phyloP scores from a whole-genome alignment of 2,797 vertebrate species.

The Natrix natrix region DNA sequence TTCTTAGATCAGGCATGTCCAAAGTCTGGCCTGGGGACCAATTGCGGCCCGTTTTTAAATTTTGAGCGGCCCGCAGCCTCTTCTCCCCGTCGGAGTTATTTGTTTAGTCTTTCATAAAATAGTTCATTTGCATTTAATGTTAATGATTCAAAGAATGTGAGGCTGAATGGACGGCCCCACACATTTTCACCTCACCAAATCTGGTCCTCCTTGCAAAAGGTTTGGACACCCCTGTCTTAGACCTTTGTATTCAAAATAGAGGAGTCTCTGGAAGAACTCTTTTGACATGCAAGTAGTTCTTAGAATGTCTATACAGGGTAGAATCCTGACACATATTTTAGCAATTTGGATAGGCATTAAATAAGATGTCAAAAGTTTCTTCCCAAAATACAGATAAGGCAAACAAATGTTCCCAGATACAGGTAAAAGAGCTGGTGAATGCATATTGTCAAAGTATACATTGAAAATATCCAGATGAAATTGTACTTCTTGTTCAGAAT shows the following conservation, averaged over 20 bases:
- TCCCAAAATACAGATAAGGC: not conserved
- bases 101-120: too few relatives aligned
- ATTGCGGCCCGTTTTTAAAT: too few relatives aligned
- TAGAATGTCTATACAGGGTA: not conserved
- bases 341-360: not conserved
- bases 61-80: too few relatives aligned
- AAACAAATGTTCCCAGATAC: not conserved
- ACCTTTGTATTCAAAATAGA: not conserved
- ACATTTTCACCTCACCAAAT: too few relatives aligned
- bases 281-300: not conserved
- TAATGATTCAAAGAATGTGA: too few relatives aligned
- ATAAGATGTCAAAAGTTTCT: not conserved
- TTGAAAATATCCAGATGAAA: not conserved
- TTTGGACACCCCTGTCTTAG: not conserved
- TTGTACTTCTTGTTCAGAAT: not conserved
- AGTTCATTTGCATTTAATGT: too few relatives aligned
- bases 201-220: too few relatives aligned
- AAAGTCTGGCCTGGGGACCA: too few relatives aligned
- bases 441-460: not conserved
- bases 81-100: too few relatives aligned
- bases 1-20: not conserved
- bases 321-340: not conserved
- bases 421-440: not conserved
- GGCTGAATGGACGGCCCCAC: too few relatives aligned
- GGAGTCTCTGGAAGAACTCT: not conserved